Evolutionary conservation across 2,888 invertebrate species (phyloP), one percentile per base, ranked within the genome.

Genomic region (Napeogenes inachia): DNA sequence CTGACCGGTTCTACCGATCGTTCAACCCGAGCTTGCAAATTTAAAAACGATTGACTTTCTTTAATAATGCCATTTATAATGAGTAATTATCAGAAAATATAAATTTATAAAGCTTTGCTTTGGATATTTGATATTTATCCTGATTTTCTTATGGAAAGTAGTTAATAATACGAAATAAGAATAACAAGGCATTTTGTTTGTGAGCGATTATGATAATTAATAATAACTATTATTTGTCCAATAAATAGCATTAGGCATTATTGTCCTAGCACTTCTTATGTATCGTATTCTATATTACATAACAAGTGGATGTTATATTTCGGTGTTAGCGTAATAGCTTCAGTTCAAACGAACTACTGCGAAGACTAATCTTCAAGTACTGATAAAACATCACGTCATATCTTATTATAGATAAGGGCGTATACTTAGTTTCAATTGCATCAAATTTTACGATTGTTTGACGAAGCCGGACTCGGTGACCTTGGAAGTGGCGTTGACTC

Each of bases 401-500:
- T 67, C 66, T 61, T 54, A 50, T 56, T 58, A 59, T 50, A 57
- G 68, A 72, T 67, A 67, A 66, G 60, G 62, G 57, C 38, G 54
- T 64, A 60, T 64, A 68, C 21, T 21, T 21, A 21, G 21, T 35
- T 68, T 72, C 66, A 70, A 72, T 74, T 78, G 81, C 77, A 80
- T 69, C 70, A 70, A 75, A 66, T 71, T 76, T 76, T 71, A 72
- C 72, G 73, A 76, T 75, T 73, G 75, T 75, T 77, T 73, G 73
- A 71, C 73, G 72, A 73, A 74, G 75, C 72, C 80, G 80, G 76
- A 73, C 79, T 75, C 70, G 67, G 54, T 75, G 89, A 82, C 89
- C 89, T 89, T 89, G 89, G 77, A 81, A 78, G 77, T 83, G 87
- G 82, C 89, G 84, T 87, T 89, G 88, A 89, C 88, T 87, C 77